These are phyloP conservation scores for Alentia gelatinosa DNA, from an alignment of 2,888 invertebrate species.

Conservation along the genomic window DNA sequence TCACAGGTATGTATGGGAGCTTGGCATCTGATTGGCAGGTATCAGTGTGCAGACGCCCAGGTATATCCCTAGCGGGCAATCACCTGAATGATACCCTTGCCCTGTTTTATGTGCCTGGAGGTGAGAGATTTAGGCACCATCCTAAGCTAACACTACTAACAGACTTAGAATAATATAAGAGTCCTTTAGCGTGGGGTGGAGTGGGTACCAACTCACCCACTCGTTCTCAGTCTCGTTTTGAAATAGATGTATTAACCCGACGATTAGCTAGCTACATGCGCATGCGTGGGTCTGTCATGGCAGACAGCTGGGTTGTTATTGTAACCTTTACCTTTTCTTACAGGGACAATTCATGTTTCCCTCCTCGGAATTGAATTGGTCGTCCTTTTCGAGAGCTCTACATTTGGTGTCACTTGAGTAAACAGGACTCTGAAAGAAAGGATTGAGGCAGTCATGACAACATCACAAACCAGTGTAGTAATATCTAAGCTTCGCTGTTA, in stretches of 20 bases:
- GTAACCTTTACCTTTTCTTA: background rate
- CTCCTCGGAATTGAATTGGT: background rate
- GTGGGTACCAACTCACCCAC: background rate
- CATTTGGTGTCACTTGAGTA: background rate
- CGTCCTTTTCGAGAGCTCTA: background rate
- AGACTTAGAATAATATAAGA: background rate
- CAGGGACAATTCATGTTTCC: background rate
- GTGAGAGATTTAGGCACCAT: background rate
- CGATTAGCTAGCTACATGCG: background rate
- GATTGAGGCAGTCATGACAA: background rate
- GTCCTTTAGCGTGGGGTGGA: background rate
- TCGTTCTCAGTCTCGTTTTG: background rate
- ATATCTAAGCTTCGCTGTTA: background rate
- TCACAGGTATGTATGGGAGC: background rate
- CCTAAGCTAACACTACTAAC: background rate
- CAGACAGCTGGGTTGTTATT: background rate
- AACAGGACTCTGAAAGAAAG: background rate
- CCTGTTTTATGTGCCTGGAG: background rate
- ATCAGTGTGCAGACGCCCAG: background rate
- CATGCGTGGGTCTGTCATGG: background rate
- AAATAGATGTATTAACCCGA: background rate
- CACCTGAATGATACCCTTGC: background rate
- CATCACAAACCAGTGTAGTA: background rate
- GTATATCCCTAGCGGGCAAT: background rate
- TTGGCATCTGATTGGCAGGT: background rate